Evolutionary conservation across 1,140 invertebrate genomes (phyloP).

Genomic region (Gryllus bimaculatus): DNA sequence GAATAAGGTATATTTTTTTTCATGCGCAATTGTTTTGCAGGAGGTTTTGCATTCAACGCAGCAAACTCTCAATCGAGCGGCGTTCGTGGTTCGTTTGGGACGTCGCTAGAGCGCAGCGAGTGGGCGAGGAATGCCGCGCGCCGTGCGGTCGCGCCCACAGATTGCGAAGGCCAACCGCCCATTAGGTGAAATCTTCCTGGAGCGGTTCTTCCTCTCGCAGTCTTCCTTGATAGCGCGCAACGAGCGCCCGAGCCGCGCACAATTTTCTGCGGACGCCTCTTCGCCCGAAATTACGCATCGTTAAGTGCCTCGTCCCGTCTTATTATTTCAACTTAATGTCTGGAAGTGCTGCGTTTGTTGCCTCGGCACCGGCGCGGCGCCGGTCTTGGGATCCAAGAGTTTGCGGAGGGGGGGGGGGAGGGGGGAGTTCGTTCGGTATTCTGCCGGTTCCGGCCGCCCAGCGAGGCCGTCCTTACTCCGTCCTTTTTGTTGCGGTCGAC

Average conservation of each 20-base stretch:
- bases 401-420: neutral
- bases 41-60: too few relatives aligned
- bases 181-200: neutral
- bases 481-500: neutral
- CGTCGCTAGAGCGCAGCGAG: too few relatives aligned
- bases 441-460: neutral
- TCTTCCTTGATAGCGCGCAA: constrained; percentile 4
- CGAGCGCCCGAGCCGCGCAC: neutral
- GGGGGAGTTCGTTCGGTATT: neutral
- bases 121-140: too few relatives aligned
- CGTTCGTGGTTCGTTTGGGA: too few relatives aligned
- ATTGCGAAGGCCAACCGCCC: neutral
- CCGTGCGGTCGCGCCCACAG: neutral
- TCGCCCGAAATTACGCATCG: neutral
- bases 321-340: neutral
- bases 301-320: neutral
- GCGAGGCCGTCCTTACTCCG: neutral
- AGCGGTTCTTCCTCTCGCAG: neutral
- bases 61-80: too few relatives aligned
- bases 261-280: neutral
- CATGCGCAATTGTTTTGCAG: too few relatives aligned
- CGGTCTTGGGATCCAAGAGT: neutral
- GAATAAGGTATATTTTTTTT: too few relatives aligned
- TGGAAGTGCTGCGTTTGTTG: neutral
- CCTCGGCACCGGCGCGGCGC: neutral